Percentiles rank a stretch among this genome's conserved stretches.
Conservation (phyloP, 2,888 invertebrate genomes). For the Scrobipalpa costella region DNA sequence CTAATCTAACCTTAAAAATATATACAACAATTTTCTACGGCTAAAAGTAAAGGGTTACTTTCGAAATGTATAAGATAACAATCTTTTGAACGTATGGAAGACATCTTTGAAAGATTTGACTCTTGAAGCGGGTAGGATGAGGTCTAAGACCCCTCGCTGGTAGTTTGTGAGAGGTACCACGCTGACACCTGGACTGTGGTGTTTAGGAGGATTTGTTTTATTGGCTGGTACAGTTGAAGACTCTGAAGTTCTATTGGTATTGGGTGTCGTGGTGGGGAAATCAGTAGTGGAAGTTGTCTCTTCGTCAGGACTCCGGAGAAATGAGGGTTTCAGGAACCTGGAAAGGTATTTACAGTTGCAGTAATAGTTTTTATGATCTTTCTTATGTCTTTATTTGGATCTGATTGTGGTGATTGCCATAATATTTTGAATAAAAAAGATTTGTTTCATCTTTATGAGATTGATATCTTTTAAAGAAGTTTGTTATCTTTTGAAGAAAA, state of each 20-base stretch:
- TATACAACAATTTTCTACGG: too few relatives aligned
- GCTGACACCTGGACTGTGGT: slow-evolving; percentile 31
- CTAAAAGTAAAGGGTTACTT: background rate
- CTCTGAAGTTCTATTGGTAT: background rate
- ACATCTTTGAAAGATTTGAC: slow-evolving; percentile 58
- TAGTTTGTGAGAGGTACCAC: slow-evolving; percentile 44
- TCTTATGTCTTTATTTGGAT: background rate
- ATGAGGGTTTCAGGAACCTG: slow-evolving; percentile 27
- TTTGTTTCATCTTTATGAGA: too few relatives aligned
- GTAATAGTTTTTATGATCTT: background rate
- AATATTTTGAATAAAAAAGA: too few relatives aligned
- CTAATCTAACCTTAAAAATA: too few relatives aligned
- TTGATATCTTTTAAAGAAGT: too few relatives aligned
- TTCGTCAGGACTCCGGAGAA: slow-evolving; percentile 30
- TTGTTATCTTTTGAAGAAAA: too few relatives aligned
- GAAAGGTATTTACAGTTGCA: background rate
- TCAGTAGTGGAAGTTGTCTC: slow-evolving; percentile 1
- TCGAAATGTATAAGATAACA: slow-evolving; percentile 60
- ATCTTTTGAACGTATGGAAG: slow-evolving; percentile 52
- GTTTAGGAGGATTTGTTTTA: slow-evolving; percentile 3
- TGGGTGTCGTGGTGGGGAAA: background rate
- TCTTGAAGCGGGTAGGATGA: slow-evolving; percentile 58
- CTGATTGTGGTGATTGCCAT: too few relatives aligned
- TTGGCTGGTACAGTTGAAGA: slow-evolving; percentile 23
- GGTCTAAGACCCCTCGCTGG: slow-evolving; percentile 58